These are phyloP conservation scores for Lasius platythorax DNA, from an alignment of 2,888 invertebrate genomes.

Conservation along the genomic window DNA sequence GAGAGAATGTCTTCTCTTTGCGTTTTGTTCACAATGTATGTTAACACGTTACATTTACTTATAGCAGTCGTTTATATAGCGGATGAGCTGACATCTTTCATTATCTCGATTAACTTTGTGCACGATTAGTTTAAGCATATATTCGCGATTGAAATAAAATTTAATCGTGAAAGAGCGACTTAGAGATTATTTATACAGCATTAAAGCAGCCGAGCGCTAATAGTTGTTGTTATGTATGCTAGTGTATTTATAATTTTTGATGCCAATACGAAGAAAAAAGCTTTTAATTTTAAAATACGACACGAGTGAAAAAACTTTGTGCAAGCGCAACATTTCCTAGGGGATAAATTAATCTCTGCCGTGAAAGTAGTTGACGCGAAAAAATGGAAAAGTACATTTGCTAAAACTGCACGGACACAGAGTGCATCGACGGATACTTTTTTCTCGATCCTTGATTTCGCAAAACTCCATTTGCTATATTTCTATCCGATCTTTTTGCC, in stretches of 20 bases:
- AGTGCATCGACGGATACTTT: slow-evolving; percentile 27
- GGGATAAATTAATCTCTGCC: slow-evolving; percentile 12
- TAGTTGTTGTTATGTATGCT: neutral
- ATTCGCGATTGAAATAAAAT: neutral
- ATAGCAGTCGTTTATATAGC: neutral
- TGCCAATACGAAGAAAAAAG: slow-evolving; percentile 1
- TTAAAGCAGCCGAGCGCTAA: slow-evolving; percentile 18
- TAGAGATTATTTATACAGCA: slow-evolving; percentile 2
- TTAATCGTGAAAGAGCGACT: slow-evolving; percentile 15
- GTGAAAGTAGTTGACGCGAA: slow-evolving; percentile 20
- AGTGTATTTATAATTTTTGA: slow-evolving; percentile 11
- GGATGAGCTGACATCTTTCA: neutral
- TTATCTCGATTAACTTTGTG: neutral
- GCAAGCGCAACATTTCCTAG: neutral
- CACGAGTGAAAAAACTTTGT: slow-evolving; percentile 3
- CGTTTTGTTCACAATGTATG: neutral
- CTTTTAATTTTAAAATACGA: slow-evolving; percentile 25
- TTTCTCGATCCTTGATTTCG: slow-evolving; percentile 38
- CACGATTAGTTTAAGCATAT: slow-evolving; percentile 35
- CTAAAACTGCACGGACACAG: slow-evolving; percentile 31
- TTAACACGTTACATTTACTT: slow-evolving; percentile 11
- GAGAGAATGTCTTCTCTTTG: neutral
- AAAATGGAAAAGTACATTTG: slow-evolving; percentile 31
- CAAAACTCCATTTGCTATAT: slow-evolving; percentile 42
- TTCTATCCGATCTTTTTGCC: slow-evolving; percentile 41